These are phyloP conservation scores for Chitala chitala DNA, from an alignment of 2,113 vertebrate species.

Conservation along the genomic window DNA sequence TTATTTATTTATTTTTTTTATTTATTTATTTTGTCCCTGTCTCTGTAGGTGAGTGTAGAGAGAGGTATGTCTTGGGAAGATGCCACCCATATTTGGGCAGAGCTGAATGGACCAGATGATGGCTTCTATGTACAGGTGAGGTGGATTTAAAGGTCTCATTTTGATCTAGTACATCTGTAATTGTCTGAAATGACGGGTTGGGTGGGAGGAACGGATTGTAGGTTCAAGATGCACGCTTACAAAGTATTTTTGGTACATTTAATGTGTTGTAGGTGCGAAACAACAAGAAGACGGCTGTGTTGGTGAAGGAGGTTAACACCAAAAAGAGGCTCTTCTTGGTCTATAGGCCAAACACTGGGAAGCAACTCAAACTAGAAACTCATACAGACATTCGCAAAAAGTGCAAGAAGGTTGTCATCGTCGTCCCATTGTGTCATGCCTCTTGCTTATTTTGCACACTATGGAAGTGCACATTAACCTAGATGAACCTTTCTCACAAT, in stretches of 20 bases:
- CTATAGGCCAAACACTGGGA: conserved; percentile 92
- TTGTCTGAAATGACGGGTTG: no score
- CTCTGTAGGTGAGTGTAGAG: conserved; percentile 83
- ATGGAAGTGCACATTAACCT: no score
- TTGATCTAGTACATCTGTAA: no score
- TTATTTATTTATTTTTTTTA: not conserved
- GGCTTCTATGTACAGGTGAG: conserved; percentile 90
- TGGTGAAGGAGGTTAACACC: conserved; percentile 89
- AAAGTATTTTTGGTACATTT: no score
- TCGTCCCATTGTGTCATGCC: no score
- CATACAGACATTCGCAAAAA: conserved; percentile 89
- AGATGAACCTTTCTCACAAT: not conserved
- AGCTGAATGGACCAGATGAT: conserved; percentile 87
- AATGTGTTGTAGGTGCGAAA: conserved; percentile 76
- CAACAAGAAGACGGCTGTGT: conserved; percentile 90
- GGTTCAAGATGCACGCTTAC: no score
- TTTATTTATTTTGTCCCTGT: not conserved
- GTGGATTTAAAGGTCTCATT: not conserved
- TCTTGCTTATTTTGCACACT: no score
- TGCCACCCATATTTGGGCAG: conserved; percentile 89
- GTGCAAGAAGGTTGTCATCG: conserved; percentile 82
- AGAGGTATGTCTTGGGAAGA: conserved; percentile 98
- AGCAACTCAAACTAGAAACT: conserved; percentile 90
- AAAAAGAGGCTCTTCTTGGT: conserved; percentile 95
- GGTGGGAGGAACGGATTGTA: no score